Conservation (phyloP, 2,888 invertebrate species). For the Desoria tigrina region DNA sequence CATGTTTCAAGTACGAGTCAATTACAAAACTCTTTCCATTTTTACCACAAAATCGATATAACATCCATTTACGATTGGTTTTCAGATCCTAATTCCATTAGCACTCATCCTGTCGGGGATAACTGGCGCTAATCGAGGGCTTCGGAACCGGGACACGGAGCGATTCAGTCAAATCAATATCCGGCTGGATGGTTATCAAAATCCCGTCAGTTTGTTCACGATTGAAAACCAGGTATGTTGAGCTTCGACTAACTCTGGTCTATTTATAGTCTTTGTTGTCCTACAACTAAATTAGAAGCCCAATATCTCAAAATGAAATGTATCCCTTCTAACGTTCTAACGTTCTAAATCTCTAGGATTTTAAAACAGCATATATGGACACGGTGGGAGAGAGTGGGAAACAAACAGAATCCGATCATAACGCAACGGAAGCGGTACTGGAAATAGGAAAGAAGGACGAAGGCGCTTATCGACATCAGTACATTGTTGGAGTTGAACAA, state of each 20-base stretch:
- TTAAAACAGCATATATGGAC: neutral
- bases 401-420: neutral
- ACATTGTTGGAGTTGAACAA: conserved; percentile 16
- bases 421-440: neutral
- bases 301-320: neutral
- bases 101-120: conserved; percentile 25
- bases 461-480: conserved; percentile 12
- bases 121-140: conserved; percentile 27
- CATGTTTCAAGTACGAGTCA: conserved; percentile 17
- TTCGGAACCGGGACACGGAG: conserved; percentile 29
- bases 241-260: neutral
- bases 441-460: neutral
- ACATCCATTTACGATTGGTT: neutral
- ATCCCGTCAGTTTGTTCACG: conserved; percentile 13
- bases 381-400: neutral
- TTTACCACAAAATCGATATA: no score
- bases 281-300: neutral
- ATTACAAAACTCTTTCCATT: no score
- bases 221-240: conserved; percentile 1
- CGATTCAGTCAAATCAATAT: conserved; percentile 25
- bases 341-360: neutral
- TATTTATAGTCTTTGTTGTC: no score
- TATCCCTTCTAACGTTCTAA: no score
- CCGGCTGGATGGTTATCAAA: conserved; percentile 16
- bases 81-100: conserved; percentile 22